Evolutionary conservation across 2,888 invertebrate genomes (phyloP), one percentile per base, ranked within the genome.

Genomic region (Biston stratarius): DNA sequence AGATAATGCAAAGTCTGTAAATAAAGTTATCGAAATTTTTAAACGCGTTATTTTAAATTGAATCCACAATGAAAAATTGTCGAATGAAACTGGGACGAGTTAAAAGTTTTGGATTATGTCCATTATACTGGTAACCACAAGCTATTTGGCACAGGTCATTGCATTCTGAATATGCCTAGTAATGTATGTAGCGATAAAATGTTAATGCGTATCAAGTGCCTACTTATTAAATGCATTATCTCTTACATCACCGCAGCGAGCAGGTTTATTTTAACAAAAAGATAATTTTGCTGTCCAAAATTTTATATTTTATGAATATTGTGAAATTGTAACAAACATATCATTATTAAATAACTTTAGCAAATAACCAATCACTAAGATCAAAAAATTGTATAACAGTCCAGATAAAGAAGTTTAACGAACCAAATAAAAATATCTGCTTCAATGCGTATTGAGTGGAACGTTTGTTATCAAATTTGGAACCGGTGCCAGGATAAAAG

Each of bases 21-120:
- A 93, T 94, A 94, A 93, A 94, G 92, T 94, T 94, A 92, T 87
- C 82, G 86, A 90, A 85, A 82, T 90, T 92, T 91, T 91, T 86
- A 76, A 76, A 71, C 47, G 15, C 45, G 51, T 62, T 47, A 68
- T 81, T 84, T 85, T 76, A 77, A 53, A 67, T 67, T 62, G 47
- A 55, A 72, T 70, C 36, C 6, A 40, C 40, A 33, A 48, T 56
- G 51, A 64, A 59, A 64, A 61, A 61, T 79, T 80, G 78, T 78
- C 75, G 76, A 77, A 76, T 78, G 77, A 56, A 79, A 77, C 69
- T 73, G 77, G 72, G 74, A 75, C 76, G 78, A 75, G 74, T 82
- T 85, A 85, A 86, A 82, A 83, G 81, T 87, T 90, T 89, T 91
- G 91, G 88, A 90, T 85, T 87, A 87, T 83, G 82, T 89, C 89